A percentile compares a stretch with the other conserved stretches of the same genome.
Conservation (phyloP, 2,797 vertebrate genomes). For the Tauraco hartlaubi region DNA sequence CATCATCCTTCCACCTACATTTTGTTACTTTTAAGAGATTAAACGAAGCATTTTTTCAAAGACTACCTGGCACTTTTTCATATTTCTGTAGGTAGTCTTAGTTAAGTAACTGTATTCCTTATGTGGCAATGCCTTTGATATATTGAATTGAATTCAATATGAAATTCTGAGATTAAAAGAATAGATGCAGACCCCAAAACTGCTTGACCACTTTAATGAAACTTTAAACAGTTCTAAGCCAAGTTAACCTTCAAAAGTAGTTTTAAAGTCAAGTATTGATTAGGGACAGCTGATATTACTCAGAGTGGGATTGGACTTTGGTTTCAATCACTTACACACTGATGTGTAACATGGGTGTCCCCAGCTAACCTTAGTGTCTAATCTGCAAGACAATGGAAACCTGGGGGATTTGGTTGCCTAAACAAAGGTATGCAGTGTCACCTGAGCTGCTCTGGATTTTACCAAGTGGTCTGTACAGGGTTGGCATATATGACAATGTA, state of each 20-base stretch:
- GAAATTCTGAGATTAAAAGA: not conserved
- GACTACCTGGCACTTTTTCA: not conserved
- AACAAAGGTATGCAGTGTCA: not conserved
- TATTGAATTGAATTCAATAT: not conserved
- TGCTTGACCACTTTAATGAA: not conserved
- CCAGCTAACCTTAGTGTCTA: not conserved
- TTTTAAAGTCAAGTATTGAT: not conserved
- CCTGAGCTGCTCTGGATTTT: not conserved
- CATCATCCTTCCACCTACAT: not conserved
- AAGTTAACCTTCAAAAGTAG: not conserved
- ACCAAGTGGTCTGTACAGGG: not conserved
- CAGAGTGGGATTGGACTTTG: not conserved
- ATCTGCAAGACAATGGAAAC: not conserved
- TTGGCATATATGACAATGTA: not conserved
- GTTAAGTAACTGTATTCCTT: not conserved
- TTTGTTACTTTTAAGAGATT: not conserved
- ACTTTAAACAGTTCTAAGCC: not conserved
- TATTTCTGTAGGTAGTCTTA: not conserved
- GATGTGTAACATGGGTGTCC: accelerated
- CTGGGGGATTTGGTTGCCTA: not conserved
- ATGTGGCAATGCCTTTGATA: not conserved
- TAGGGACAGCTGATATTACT: not conserved
- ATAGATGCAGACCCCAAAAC: not conserved
- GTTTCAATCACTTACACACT: not conserved
- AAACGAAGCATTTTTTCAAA: not conserved